phyloP scores from a whole-genome alignment of 2,113 vertebrate species.

The Phrynocephalus versicolor region DNA sequence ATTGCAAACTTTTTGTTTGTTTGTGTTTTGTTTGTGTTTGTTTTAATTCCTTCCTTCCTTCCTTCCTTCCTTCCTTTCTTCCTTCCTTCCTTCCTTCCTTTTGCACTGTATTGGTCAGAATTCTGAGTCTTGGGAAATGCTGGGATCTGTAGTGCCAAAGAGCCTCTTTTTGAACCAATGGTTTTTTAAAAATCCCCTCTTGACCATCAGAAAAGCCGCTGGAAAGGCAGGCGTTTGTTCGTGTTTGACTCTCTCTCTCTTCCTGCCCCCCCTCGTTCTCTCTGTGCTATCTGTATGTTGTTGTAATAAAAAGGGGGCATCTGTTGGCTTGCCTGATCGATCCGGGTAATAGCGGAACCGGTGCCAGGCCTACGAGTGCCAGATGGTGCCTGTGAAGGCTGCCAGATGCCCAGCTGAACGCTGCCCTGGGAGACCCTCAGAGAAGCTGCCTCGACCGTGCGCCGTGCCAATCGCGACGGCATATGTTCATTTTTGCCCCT shows the following conservation, averaged over 20 bases:
- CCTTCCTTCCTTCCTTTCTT: too few species aligned
- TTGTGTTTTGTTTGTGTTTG: too few species aligned
- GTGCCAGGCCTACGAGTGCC: slow-evolving; percentile 75
- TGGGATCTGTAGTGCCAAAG: too few species aligned
- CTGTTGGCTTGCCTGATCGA: slow-evolving; percentile 32
- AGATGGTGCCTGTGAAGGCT: slow-evolving; percentile 87
- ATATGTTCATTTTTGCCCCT: slow-evolving; percentile 82
- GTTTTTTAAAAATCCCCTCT: rapidly evolving
- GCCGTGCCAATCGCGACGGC: slow-evolving; percentile 77
- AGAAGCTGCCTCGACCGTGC: slow-evolving; percentile 75
- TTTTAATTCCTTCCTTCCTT: too few species aligned
- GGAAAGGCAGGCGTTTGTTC: background rate
- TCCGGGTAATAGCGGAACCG: slow-evolving; percentile 40
- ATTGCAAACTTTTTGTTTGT: too few species aligned
- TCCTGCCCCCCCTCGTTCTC: too few species aligned
- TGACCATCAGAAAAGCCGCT: background rate
- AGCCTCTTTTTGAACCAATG: too few species aligned
- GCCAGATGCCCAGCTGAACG: slow-evolving; percentile 84
- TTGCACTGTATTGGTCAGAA: too few species aligned
- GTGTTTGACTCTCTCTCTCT: too few species aligned
- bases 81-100: too few species aligned
- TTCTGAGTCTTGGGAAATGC: too few species aligned
- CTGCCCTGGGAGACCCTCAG: slow-evolving; percentile 76
- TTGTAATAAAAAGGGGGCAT: slow-evolving; percentile 32
- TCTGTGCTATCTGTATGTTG: background rate